phyloP scores from a whole-genome alignment of 2,888 invertebrate species.

The Synergus umbraculus region DNA sequence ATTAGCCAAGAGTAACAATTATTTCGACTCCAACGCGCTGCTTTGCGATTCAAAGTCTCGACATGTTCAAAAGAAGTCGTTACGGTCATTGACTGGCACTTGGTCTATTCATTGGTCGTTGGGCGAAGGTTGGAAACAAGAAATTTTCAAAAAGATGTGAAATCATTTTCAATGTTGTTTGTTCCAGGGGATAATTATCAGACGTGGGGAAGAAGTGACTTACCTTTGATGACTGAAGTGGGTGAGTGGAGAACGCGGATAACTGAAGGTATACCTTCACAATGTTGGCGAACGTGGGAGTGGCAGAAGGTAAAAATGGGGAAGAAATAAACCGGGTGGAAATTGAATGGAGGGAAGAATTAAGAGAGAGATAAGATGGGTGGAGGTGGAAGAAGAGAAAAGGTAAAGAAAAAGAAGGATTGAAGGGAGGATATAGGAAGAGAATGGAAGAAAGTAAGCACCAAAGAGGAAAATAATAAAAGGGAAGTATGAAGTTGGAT shows the following conservation, averaged over 20 bases:
- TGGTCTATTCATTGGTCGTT: not conserved
- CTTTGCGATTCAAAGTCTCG: not conserved
- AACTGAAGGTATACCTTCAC: slow-evolving; percentile 28
- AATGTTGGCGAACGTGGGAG: slow-evolving; percentile 21
- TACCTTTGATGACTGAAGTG: slow-evolving; percentile 12
- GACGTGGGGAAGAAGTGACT: not conserved
- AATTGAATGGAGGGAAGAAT: not conserved
- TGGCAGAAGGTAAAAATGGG: not conserved
- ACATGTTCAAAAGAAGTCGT: not conserved
- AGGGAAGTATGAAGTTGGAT: not conserved
- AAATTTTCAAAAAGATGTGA: not conserved
- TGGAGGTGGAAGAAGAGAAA: not conserved
- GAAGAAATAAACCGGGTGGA: not conserved
- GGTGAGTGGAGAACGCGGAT: slow-evolving; percentile 24
- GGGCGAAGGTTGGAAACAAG: too few relatives aligned
- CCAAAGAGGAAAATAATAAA: too few relatives aligned
- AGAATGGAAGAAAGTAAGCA: not conserved
- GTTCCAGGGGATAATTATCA: not conserved
- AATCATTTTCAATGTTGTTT: not conserved
- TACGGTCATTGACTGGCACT: not conserved
- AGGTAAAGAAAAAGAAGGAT: not conserved
- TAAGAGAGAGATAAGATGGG: too few relatives aligned
- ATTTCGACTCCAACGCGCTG: slow-evolving; percentile 3
- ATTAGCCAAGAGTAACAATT: slow-evolving; percentile 11
- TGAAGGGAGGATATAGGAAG: too few relatives aligned